Evolutionary conservation across 2,113 vertebrate species (phyloP).

Genomic region (Rhinolophus sinicus): DNA sequence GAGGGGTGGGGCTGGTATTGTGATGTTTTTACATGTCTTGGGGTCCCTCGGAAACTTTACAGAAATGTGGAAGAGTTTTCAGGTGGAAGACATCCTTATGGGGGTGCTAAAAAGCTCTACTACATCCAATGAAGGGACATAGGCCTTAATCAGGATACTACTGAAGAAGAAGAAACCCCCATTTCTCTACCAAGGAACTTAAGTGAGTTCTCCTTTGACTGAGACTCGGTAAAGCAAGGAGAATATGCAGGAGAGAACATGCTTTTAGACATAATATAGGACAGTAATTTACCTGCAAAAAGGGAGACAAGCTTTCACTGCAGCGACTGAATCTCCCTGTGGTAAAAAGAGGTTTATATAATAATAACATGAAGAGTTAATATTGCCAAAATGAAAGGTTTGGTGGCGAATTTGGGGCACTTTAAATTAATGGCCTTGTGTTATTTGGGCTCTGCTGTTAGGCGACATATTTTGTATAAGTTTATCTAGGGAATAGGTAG

Average conservation of each 20-base stretch:
- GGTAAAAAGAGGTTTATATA: neutral
- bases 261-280: neutral
- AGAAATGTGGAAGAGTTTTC: neutral
- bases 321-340: neutral
- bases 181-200: neutral
- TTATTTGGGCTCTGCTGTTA: conserved; percentile 20
- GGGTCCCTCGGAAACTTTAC: neutral
- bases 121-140: neutral
- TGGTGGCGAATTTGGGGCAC: neutral
- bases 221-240: neutral
- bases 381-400: neutral
- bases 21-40: neutral
- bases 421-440: conserved; percentile 11
- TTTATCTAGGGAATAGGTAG: neutral
- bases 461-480: neutral
- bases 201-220: neutral
- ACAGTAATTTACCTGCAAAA: neutral
- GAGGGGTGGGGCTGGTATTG: neutral
- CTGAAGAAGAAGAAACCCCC: neutral
- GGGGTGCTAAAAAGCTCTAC: neutral
- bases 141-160: neutral
- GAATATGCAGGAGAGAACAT: neutral
- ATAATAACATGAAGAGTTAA: neutral
- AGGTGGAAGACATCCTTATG: neutral
- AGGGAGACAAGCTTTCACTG: neutral